phyloP scores from a whole-genome alignment of 1,140 invertebrate species.

The Pseudobourletiella spinata region DNA sequence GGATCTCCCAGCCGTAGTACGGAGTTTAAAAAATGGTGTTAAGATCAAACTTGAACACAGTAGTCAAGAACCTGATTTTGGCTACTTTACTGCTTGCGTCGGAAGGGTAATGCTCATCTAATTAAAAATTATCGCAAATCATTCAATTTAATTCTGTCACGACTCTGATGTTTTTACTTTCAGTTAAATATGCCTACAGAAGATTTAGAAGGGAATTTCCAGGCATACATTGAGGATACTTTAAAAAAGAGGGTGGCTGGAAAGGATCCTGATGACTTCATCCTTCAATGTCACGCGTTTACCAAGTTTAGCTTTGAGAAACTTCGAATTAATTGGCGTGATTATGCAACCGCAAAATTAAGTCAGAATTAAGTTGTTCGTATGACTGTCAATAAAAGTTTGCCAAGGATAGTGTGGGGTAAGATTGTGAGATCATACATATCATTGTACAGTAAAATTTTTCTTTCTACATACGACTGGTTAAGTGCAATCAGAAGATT shows the following conservation, averaged over 20 bases:
- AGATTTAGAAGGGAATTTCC: constrained; percentile 62
- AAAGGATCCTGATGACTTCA: constrained; percentile 49
- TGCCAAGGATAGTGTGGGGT: too few relatives aligned
- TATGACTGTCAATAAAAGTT: too few relatives aligned
- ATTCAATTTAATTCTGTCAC: not conserved
- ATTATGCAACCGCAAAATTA: not conserved
- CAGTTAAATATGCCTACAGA: constrained; percentile 60
- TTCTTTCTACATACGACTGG: too few relatives aligned
- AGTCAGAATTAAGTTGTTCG: too few relatives aligned
- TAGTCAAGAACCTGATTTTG: constrained; percentile 58
- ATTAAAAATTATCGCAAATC: constrained; percentile 4
- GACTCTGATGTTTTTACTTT: constrained; percentile 22
- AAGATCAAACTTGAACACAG: constrained; percentile 55
- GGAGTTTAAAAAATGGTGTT: constrained; percentile 55
- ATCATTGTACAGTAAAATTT: too few relatives aligned
- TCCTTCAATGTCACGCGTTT: constrained; percentile 49
- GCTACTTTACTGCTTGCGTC: constrained; percentile 52
- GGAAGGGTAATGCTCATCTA: constrained; percentile 51
- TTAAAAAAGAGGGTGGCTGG: constrained; percentile 51
- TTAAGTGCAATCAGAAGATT: too few relatives aligned
- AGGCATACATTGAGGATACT: constrained; percentile 52
- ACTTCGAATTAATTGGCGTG: constrained; percentile 48
- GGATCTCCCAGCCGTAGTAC: constrained; percentile 52
- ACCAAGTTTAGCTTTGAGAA: constrained; percentile 53
- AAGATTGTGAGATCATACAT: too few relatives aligned